Evolutionary conservation across 2,113 vertebrate species (phyloP).

Genomic region (Hiodon alosoides): DNA sequence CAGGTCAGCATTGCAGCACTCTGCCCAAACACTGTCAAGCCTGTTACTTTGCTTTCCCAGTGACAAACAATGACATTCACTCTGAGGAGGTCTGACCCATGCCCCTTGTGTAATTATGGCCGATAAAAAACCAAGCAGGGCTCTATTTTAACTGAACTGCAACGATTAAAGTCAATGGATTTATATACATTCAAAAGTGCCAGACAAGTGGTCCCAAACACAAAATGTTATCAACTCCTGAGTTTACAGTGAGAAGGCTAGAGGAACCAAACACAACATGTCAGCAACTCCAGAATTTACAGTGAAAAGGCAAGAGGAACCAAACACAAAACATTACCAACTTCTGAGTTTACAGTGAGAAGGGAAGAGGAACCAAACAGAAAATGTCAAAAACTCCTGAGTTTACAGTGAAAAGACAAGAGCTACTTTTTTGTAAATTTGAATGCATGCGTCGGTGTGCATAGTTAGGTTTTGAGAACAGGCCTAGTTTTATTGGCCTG

Average conservation of each 20-base stretch:
- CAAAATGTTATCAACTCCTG: slow-evolving; percentile 41
- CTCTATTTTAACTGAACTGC: slow-evolving; percentile 42
- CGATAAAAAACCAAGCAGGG: slow-evolving; percentile 36
- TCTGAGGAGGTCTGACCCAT: slow-evolving; percentile 22
- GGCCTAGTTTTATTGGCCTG: background rate
- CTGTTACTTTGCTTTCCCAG: slow-evolving; percentile 37
- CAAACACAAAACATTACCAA: slow-evolving; percentile 2
- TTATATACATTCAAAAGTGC: slow-evolving; percentile 54
- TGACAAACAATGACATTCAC: slow-evolving; percentile 41
- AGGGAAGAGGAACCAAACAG: background rate
- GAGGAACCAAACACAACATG: too few species aligned
- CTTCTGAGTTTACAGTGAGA: background rate
- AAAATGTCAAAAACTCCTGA: too few species aligned
- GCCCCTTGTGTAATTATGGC: slow-evolving; percentile 36
- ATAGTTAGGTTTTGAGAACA: slow-evolving; percentile 19
- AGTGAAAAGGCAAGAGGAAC: slow-evolving; percentile 26
- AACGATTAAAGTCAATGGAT: slow-evolving; percentile 52
- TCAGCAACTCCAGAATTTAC: too few species aligned
- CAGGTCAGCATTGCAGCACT: slow-evolving; percentile 27
- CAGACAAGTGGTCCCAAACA: slow-evolving; percentile 53
- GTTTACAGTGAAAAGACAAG: slow-evolving; percentile 16
- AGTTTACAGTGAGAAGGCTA: slow-evolving; percentile 14
- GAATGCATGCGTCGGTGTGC: slow-evolving; percentile 26
- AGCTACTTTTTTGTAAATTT: slow-evolving; percentile 35
- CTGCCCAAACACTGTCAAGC: slow-evolving; percentile 33